Evolutionary conservation across 30 jellyfish, hydroid and myxozoan species (phyloP), one percentile per base, ranked within the genome.

Genomic region (Pseudorhiza aurosa): DNA sequence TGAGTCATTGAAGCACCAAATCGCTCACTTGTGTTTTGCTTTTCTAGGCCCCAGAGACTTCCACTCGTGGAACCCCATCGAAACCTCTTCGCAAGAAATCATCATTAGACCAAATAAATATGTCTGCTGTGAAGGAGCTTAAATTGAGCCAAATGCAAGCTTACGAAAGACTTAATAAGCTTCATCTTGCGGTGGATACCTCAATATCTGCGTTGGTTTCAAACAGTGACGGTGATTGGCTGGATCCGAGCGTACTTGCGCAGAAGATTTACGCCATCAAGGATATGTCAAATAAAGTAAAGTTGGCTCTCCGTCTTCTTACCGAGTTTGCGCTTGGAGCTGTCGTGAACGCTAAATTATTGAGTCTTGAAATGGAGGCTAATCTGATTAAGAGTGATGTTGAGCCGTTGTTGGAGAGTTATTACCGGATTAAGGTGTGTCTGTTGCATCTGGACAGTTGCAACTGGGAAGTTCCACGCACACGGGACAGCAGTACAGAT

Each of bases 321-420:
- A 93, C 98, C 4, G 97, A 93, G 60, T 93, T 93, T 58, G 98
- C 97, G 62, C 90, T 93, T 12, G 98, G 98, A 14, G 33, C 96
- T 21, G 77, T 93, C 12, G 97, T 93, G 15, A 93, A 93, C 40
- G 87, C 96, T 9, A 85, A 90, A 33, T 42, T 43, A 17, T 18
- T 51, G 10, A 25, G 71, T 58, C 44, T 64, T 19, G 83, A 72
- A 28, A 72, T 83, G 14, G 96, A 81, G 29, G 82, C 75, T 77
- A 90, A 85, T 24, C 26, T 37, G n/a, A 93, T 93, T 8, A 84
- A 73, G n/a, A 18, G 5, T 39, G 96, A 86, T 39, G 59, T 93
- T 17, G 98, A 93, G 35, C 97, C 98, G 36, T 46, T 93, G 58
- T 49, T 93, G 45, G 98, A 93, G 68, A 85, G 88, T 43, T 93